Evolutionary conservation across 2,797 vertebrate genomes (phyloP), one percentile per base, ranked within the genome.

Genomic region (Centroberyx gerrardi): DNA sequence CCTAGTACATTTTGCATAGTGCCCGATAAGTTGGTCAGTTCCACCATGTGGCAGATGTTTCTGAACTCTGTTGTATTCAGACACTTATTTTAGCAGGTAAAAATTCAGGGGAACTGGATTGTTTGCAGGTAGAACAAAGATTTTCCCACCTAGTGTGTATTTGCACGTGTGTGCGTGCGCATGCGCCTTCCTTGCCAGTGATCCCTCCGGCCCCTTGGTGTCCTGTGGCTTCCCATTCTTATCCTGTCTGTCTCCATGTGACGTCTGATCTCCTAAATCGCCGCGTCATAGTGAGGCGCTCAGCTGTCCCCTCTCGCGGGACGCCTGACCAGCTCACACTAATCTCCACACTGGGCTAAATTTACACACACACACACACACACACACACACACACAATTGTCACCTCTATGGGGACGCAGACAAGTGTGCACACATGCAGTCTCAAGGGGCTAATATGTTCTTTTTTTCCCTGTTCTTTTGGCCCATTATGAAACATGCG

Each of bases 301-400:
- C 89, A 90, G 88, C 86, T 90, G 85, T 88, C 77, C 29, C 76
- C 48, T 74, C 78, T 71, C 2, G 14, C 17, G 33, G 74, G 87
- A 85, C 68, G 67, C 66, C 86, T 91, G 86, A 84, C 84, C 76
- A 68, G 86, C 85, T 88, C 79, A 78, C 82, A 68, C 81, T 94
- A 93, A 94, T 93, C 92, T 82, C 84, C 67, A 65, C 71, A 5
- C 68, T 58, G 62, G 68, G 80, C 87, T 93, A 90, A 87, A 92
- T 91, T 88, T 91, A 90, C 74, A 75, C 69, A 42, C 52, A 58
- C 17, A 60, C 33, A 54, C 56, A 70, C 68, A 80, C 51, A 67
- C 36, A 54, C 71, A 55, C 75, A 81, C 66, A 78, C 53, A 68
- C 70, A 68, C 70, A 88, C 85, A 83, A 83, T 77, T 88, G 67